These are phyloP conservation scores for Aplodontia rufa DNA, from an alignment of 2,113 vertebrate species.

Conservation along the genomic window DNA sequence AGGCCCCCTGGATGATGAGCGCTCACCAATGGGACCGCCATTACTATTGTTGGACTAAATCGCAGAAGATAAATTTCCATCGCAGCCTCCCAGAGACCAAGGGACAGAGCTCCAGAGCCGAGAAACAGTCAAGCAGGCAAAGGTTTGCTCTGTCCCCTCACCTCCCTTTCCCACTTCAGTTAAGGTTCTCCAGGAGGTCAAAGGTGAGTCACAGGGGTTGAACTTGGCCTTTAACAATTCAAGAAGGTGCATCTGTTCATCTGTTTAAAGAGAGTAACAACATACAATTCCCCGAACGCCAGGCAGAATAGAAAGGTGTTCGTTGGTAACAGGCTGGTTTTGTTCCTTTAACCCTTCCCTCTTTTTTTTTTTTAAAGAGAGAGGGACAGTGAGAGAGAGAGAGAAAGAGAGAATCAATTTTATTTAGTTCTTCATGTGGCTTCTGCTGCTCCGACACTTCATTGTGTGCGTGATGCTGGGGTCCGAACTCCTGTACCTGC, in stretches of 20 bases:
- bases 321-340: constrained; percentile 42
- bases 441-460: no score
- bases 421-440: no score
- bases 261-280: neutral
- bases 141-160: neutral
- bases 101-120: neutral
- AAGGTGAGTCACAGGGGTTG: neutral
- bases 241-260: neutral
- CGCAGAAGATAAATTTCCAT: constrained; percentile 18
- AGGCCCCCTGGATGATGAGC: neutral
- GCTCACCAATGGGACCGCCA: neutral
- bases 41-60: neutral
- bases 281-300: neutral
- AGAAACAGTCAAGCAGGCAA: neutral
- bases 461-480: no score
- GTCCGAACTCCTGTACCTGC: no score
- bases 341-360: constrained; percentile 28
- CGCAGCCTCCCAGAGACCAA: neutral
- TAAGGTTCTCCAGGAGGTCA: neutral
- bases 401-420: no score
- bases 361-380: no score
- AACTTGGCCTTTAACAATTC: neutral
- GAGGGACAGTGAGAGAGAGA: no score
- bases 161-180: neutral
- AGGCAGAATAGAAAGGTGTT: constrained; percentile 36